phyloP scores from a whole-genome alignment of 2,888 invertebrate species.

The Sesia bembeciformis region DNA sequence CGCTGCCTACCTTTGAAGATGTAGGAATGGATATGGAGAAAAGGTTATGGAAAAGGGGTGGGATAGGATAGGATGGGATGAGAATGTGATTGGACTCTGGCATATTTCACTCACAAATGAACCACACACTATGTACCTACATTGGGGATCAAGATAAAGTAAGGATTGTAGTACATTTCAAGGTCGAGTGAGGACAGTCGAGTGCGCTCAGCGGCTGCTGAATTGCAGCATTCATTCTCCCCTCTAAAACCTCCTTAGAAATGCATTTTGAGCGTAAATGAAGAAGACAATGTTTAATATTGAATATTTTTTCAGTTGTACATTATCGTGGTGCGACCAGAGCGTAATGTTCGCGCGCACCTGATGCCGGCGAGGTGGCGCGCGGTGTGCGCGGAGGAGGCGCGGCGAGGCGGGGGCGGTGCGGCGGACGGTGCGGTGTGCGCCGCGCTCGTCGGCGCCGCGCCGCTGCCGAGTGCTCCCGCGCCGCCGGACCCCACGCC shows the following conservation, averaged over 20 bases:
- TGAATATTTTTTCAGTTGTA: conserved; percentile 31
- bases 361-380: conserved; percentile 47
- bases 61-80: no score
- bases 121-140: no score
- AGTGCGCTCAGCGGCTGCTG: no score
- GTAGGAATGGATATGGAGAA: background rate
- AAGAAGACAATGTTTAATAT: conserved; percentile 33
- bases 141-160: no score
- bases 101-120: no score
- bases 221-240: no score
- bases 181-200: no score
- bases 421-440: conserved; percentile 33
- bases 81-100: no score
- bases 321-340: conserved; percentile 50
- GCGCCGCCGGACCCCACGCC: conserved; percentile 39
- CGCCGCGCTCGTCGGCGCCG: conserved; percentile 40
- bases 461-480: conserved; percentile 26
- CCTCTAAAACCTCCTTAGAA: no score
- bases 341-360: conserved; percentile 53
- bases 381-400: conserved; percentile 17
- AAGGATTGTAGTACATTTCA: no score
- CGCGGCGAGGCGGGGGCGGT: conserved; percentile 14
- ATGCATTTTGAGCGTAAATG: background rate
- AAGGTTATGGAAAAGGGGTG: background rate
- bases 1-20: no score